Conservation (phyloP, 2,888 invertebrate species). For the Pollenia angustigena region DNA sequence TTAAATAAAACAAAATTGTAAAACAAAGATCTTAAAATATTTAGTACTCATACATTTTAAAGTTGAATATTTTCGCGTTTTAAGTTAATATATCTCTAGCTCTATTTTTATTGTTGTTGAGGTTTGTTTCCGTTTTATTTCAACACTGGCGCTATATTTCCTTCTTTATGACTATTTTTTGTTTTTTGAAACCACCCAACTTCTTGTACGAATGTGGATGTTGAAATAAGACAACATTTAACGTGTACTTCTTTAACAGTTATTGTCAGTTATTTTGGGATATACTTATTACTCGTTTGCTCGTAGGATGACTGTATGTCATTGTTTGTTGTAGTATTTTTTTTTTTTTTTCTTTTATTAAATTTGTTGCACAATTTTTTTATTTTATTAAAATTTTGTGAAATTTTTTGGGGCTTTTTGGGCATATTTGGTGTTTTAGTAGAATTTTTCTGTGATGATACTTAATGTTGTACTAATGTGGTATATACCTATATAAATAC, state of each 20-base stretch:
- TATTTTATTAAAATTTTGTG: neutral
- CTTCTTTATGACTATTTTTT: neutral
- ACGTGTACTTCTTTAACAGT: constrained; percentile 4
- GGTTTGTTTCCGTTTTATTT: constrained; percentile 6
- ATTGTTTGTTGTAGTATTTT: constrained; percentile 6
- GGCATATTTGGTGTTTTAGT: too few relatives aligned
- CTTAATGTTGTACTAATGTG: too few relatives aligned
- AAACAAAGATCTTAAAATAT: constrained; percentile 29
- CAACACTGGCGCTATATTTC: neutral
- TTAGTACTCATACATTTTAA: constrained; percentile 35
- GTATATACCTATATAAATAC: too few relatives aligned
- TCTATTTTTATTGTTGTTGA: neutral
- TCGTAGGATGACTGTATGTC: neutral
- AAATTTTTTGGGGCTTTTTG: neutral
- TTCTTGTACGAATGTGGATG: neutral
- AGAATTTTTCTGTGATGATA: too few relatives aligned
- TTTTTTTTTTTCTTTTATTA: neutral
- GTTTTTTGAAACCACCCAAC: neutral
- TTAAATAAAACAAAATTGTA: constrained; percentile 25
- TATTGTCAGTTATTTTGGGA: constrained; percentile 38
- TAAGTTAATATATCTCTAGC: neutral
- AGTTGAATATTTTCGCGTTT: constrained; percentile 1
- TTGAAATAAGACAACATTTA: constrained; percentile 37
- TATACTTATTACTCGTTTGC: neutral
- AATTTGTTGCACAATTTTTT: neutral